Percentiles rank a stretch among this genome's conserved stretches.
Evolutionary conservation across 1,140 invertebrate species (phyloP).

Genomic region (Rhyzopertha dominica): DNA sequence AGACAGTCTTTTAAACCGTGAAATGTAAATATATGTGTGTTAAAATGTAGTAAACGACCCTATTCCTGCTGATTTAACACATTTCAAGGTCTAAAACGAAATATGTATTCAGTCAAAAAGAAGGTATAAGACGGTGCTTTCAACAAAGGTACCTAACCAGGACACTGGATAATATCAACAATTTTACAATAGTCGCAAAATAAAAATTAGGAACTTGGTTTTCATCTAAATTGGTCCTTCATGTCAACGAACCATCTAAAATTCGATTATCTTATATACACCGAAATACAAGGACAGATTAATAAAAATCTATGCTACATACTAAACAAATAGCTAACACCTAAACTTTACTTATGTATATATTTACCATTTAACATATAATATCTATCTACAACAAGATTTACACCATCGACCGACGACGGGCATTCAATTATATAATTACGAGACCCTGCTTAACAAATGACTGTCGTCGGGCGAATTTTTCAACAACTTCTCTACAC

Average conservation of each 20-base stretch:
- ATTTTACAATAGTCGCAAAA: conserved; percentile 21
- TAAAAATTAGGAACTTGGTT: conserved; percentile 38
- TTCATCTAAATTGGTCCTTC: conserved; percentile 41
- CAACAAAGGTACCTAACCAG: too few relatives aligned
- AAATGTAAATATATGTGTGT: conserved; percentile 37
- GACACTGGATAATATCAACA: conserved; percentile 30
- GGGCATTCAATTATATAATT: conserved; percentile 41
- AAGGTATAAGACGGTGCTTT: too few relatives aligned
- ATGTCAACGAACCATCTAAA: conserved; percentile 38
- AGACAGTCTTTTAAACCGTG: neutral
- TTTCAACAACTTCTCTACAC: too few relatives aligned
- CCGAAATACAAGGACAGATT: conserved; percentile 31
- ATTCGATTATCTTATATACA: conserved; percentile 36
- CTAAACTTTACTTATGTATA: conserved; percentile 20
- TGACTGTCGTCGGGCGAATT: conserved; percentile 38
- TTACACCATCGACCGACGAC: conserved; percentile 31
- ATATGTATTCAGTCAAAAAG: conserved; percentile 26
- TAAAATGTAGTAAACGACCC: conserved; percentile 27
- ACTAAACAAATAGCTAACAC: conserved; percentile 31
- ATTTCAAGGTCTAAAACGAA: conserved; percentile 29
- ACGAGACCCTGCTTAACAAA: conserved; percentile 45
- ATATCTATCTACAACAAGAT: conserved; percentile 28
- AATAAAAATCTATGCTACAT: conserved; percentile 33
- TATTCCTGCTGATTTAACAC: conserved; percentile 31
- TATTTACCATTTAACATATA: conserved; percentile 25